Conservation (phyloP, 2,797 vertebrate genomes). For the Tragelaphus eurycerus region DNA sequence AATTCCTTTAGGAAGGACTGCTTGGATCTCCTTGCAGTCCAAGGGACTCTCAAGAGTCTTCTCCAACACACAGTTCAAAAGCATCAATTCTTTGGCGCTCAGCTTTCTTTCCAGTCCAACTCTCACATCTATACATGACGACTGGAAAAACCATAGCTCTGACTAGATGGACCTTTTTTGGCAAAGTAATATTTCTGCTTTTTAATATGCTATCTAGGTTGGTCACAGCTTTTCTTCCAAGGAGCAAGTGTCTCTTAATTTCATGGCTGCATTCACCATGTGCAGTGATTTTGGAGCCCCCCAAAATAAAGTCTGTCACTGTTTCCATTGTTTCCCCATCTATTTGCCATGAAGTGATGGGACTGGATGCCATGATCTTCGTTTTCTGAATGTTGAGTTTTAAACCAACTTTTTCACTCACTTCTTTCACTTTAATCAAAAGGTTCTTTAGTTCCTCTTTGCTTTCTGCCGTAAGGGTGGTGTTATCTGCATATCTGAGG, state of each 20-base stretch:
- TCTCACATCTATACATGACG: not conserved
- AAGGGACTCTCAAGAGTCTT: not conserved
- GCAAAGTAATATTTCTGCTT: not conserved
- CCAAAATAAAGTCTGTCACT: not conserved
- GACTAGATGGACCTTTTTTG: not conserved
- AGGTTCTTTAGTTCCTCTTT: not conserved
- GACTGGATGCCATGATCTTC: not conserved
- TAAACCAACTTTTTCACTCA: not conserved
- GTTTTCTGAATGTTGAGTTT: not conserved
- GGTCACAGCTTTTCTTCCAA: not conserved
- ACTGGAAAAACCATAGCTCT: not conserved
- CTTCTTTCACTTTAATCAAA: not conserved
- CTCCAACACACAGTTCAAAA: not conserved
- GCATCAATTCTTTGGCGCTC: rapidly evolving
- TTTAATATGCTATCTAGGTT: not conserved
- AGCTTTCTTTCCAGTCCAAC: not conserved
- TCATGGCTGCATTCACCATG: not conserved
- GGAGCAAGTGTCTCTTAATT: not conserved
- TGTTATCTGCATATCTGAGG: not conserved
- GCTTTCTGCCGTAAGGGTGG: not conserved
- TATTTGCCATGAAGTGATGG: not conserved
- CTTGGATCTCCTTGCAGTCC: not conserved
- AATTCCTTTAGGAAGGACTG: not conserved
- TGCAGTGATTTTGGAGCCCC: not conserved
- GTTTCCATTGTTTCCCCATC: not conserved